These are phyloP conservation scores for Alcedo quadribrachys DNA, from an alignment of 2,797 vertebrate genomes.

Conservation along the genomic window DNA sequence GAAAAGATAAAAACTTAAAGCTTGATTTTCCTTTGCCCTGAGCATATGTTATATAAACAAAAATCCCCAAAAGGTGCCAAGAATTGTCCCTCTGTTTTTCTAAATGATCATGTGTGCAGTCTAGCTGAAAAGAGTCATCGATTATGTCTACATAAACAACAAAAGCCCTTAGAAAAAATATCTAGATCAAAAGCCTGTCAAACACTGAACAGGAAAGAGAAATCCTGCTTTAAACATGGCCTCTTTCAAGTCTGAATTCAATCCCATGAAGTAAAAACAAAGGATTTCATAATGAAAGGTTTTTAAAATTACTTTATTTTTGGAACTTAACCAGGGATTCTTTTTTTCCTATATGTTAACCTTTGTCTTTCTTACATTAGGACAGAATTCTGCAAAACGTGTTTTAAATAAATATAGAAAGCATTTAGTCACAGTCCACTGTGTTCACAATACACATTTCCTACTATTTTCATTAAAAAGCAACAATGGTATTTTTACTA, in stretches of 20 bases:
- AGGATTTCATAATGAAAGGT: conserved; percentile 71
- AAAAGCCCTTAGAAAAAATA: conserved; percentile 74
- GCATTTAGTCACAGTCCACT: neutral
- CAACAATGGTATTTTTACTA: neutral
- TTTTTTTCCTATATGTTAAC: conserved; percentile 42
- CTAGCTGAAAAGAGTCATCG: conserved; percentile 82
- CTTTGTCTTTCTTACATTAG: neutral
- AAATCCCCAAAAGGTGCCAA: conserved; percentile 71
- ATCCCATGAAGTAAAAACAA: conserved; percentile 70
- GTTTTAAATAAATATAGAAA: neutral
- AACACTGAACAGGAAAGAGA: conserved; percentile 72
- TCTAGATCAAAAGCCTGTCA: conserved; percentile 75
- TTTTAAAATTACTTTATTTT: conserved; percentile 70
- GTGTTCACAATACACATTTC: neutral
- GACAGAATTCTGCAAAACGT: neutral
- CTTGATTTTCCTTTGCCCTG: conserved; percentile 61
- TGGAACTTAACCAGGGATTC: conserved; percentile 56
- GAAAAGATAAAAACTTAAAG: conserved; percentile 65
- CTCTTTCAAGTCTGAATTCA: conserved; percentile 80
- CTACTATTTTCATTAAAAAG: neutral
- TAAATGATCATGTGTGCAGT: conserved; percentile 79
- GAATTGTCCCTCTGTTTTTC: conserved; percentile 72
- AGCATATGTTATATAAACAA: conserved; percentile 71
- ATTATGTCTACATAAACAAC: conserved; percentile 81
- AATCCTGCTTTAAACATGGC: conserved; percentile 84